phyloP scores from a whole-genome alignment of 2,888 invertebrate genomes.

The Hypolimnas misippus region DNA sequence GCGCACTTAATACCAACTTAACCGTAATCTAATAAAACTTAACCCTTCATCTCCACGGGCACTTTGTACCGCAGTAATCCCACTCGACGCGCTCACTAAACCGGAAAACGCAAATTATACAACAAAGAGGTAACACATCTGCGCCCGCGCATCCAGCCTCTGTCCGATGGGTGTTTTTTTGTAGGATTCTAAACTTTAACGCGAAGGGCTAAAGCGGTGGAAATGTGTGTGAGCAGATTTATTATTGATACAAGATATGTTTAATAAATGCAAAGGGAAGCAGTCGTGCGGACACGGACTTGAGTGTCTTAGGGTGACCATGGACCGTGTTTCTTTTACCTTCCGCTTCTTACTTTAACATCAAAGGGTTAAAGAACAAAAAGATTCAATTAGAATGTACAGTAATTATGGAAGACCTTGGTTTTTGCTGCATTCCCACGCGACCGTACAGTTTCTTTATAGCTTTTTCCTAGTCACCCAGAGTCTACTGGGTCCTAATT shows the following conservation, averaged over 20 bases:
- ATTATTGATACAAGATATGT: slow-evolving; percentile 79
- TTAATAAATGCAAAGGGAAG: slow-evolving; percentile 77
- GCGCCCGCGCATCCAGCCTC: slow-evolving; percentile 61
- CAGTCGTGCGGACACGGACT: slow-evolving; percentile 69
- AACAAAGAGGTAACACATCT: slow-evolving; percentile 82
- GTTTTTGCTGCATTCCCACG: too few relatives aligned
- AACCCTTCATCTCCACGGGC: slow-evolving; percentile 55
- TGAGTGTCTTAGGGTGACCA: slow-evolving; percentile 65
- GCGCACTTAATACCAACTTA: slow-evolving; percentile 39
- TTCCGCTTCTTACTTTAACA: neutral
- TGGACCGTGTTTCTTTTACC: slow-evolving; percentile 14
- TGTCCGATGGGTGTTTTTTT: slow-evolving; percentile 12
- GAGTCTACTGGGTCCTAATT: too few relatives aligned
- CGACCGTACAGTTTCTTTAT: too few relatives aligned
- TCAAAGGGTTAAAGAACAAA: neutral
- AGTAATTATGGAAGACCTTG: neutral
- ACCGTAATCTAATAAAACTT: slow-evolving; percentile 58
- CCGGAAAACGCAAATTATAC: slow-evolving; percentile 82
- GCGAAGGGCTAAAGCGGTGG: slow-evolving; percentile 45
- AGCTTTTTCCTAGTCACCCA: too few relatives aligned
- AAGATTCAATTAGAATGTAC: neutral
- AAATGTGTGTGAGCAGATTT: slow-evolving; percentile 58
- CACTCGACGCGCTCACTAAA: slow-evolving; percentile 75
- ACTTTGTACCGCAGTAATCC: slow-evolving; percentile 56
- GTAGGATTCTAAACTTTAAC: slow-evolving; percentile 50